Evolutionary conservation across 2,113 vertebrate species (phyloP), one percentile per base, ranked within the genome.

Genomic region (Oncorhynchus kisutch): DNA sequence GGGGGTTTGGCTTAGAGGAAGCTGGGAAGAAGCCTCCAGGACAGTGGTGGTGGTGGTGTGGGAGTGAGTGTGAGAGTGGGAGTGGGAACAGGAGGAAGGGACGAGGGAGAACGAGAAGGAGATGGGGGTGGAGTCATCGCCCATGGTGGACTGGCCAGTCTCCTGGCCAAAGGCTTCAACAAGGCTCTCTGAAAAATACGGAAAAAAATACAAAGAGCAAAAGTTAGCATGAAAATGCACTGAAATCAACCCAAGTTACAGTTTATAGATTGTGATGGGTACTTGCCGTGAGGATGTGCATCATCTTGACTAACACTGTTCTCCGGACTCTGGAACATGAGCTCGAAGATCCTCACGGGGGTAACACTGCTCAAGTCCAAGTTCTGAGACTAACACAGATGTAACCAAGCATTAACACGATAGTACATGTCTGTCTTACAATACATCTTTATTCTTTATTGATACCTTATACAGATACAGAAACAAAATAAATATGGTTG

Each of bases 301-400:
- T 96, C 95, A 12, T 98, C 97, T 84, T 95, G 95, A 85, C 94
- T 95, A 65, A 94, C 84, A 12, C 94, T 88, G 66, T 95, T 95
- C 78, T 98, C 97, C 51, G 96, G 93, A 92, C 95, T 97, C 93
- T 97, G 97, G 88, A 99, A 99, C 94, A 99, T 96, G 4, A 96
- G 96, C 89, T 98, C 96, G 75, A 99, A 99, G 85, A 99, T 96
- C 90, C 93, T 94, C 91, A 96, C 95, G 81, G 96, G 95, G 80
- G 96, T 96, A 79, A 96, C 93, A 81, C 93, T 97, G 92, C 92
- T 96, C 84, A 98, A 91, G 88, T 97, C 95, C 87, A 96, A 92
- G 90, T 95, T 94, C 39, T 96, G 95, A 81, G 92, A 93, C 96
- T 97, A 79, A 67, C 11, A 51, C 73, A 70, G 64, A 29, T 16